Base-by-base conservation (phyloP, 2,113 vertebrate genomes). In the Pygoscelis antarcticus region DNA sequence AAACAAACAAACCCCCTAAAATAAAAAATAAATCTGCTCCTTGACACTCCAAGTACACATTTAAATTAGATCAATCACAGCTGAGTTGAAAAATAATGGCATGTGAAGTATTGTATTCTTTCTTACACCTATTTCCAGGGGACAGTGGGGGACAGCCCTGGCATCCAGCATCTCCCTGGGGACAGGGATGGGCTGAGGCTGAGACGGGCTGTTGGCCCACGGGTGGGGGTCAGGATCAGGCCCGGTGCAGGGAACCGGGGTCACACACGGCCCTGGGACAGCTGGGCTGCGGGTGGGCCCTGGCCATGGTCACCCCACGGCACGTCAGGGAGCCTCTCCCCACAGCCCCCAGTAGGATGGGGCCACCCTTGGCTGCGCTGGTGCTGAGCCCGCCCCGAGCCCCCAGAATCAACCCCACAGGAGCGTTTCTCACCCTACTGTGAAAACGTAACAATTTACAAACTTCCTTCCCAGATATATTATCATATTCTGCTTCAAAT, bases 171-270 rank as follows among this genome's bases (percentile, higher is more conserved):
- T 9, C 30, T 38, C 38, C 47, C 10, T 22, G 36, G n/a, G 7
- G 8, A 26, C 13, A 54, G 38, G 38, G 61, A 11, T 30, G 23
- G 44, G 16, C 66, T 22, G 26, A 34, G 30, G 52, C 71, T 22
- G n/a, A 38, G 38, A 16, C 0, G 0, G 16, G n/a, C 36, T 13
- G 26, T 46, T 8, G 26, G 22, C 25, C 40, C 30, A 4, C 0
- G 6, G 21, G 4, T 27, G 13, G 21, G 32, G 42, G 34, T 52
- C 34, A 30, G 47, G 34, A 47, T 65, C 38, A 29, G 60, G 27
- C 49, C 44, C 34, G 11, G 30, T 3, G 7, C 46, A 20, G 42
- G 68, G 62, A 16, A 19, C 10, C 22, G 13, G 22, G 9, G 49
- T 25, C 44, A 49, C n/a, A 30, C 8, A 44, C 2, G 0, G 40